These are phyloP conservation scores for Apotomis betuletana DNA, from an alignment of 2,888 invertebrate species.

Conservation along the genomic window DNA sequence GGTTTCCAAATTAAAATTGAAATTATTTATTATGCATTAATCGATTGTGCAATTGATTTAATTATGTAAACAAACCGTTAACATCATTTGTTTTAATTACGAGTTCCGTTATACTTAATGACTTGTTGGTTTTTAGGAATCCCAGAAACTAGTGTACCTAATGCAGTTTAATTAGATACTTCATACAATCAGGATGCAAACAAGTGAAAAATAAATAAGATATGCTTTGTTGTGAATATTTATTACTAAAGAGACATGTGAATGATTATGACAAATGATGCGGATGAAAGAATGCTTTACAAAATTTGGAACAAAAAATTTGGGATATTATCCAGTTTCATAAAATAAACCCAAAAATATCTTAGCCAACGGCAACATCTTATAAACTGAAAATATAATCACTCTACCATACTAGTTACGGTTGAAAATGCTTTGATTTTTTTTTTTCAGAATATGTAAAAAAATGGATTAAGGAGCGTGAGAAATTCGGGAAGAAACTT, in stretches of 20 bases:
- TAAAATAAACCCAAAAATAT: neutral
- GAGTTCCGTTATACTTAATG: slow-evolving; percentile 4
- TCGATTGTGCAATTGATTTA: slow-evolving; percentile 2
- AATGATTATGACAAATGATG: slow-evolving; percentile 8
- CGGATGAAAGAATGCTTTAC: slow-evolving; percentile 11
- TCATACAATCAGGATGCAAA: neutral
- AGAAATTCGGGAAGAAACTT: slow-evolving; percentile 83
- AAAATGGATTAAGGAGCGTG: slow-evolving; percentile 75
- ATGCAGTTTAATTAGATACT: neutral
- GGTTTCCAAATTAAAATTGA: slow-evolving; percentile 14
- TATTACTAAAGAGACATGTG: neutral
- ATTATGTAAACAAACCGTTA: slow-evolving; percentile 10
- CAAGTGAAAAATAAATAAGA: too few species aligned
- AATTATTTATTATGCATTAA: neutral
- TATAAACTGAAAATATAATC: neutral
- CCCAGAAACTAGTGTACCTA: neutral
- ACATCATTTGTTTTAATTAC: slow-evolving; percentile 5
- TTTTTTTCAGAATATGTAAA: slow-evolving; percentile 64
- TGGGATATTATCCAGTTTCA: neutral
- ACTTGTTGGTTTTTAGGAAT: neutral
- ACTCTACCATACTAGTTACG: slow-evolving; percentile 44
- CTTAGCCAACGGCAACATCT: slow-evolving; percentile 12
- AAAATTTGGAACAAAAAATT: neutral
- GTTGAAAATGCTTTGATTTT: slow-evolving; percentile 47
- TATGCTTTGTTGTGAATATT: neutral